These are phyloP conservation scores for Schizopygopsis malacanthus DNA, from an alignment of 2,797 vertebrate species.

Conservation along the genomic window DNA sequence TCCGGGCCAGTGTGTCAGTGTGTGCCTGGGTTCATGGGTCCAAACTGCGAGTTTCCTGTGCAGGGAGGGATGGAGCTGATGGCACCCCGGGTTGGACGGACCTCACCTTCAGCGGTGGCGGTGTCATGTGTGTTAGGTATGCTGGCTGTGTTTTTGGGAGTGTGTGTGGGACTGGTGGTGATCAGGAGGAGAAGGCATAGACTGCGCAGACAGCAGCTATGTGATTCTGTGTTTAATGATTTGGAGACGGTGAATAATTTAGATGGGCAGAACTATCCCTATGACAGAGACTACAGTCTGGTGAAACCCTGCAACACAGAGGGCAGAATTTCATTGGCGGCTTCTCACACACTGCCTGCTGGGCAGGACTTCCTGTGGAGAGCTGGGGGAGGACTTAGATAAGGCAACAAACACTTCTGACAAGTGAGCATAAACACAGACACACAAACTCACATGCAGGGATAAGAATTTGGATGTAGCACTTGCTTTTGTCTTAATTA, in stretches of 20 bases:
- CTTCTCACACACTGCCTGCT: constrained; percentile 65
- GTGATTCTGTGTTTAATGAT: constrained; percentile 77
- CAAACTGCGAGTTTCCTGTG: constrained; percentile 86
- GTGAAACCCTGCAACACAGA: constrained; percentile 86
- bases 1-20: constrained; percentile 90
- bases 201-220: constrained; percentile 70
- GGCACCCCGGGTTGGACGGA: constrained; percentile 61
- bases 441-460: constrained; percentile 32
- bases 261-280: constrained; percentile 65
- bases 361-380: constrained; percentile 77
- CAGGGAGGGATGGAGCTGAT: constrained; percentile 73
- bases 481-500: constrained; percentile 68
- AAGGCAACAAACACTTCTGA: constrained; percentile 50
- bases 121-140: constrained; percentile 80
- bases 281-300: constrained; percentile 78
- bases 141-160: constrained; percentile 75
- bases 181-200: constrained; percentile 74
- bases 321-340: constrained; percentile 71
- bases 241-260: constrained; percentile 80
- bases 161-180: constrained; percentile 68
- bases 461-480: constrained; percentile 66
- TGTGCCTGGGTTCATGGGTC: constrained; percentile 87
- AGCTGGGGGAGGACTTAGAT: constrained; percentile 74
- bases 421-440: background rate
- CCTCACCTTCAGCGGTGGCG: constrained; percentile 76